Conservation (phyloP, 2,888 invertebrate genomes). For the Oscheius sp. region DNA sequence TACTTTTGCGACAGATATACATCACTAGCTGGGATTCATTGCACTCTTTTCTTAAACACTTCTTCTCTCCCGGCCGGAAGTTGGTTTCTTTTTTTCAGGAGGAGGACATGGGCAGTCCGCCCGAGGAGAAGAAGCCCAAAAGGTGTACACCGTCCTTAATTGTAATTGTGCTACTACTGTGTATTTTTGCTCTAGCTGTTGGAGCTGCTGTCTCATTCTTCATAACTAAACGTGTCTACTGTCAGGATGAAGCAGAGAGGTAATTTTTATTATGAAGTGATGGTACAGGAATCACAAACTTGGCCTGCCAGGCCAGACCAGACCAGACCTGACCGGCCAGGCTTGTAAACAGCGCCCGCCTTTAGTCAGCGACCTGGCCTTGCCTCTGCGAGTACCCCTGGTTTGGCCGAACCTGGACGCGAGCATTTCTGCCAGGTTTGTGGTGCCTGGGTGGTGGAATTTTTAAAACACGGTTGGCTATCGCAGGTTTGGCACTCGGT, state of each 20-base stretch:
- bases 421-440: too few relatives aligned
- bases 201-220: constrained; percentile 20
- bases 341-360: too few relatives aligned
- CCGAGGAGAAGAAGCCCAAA: constrained; percentile 5
- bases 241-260: not conserved
- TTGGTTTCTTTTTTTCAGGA: not conserved
- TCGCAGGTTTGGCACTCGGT: too few relatives aligned
- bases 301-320: too few relatives aligned
- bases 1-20: constrained; percentile 13
- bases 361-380: too few relatives aligned
- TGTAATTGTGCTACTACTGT: not conserved
- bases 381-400: too few relatives aligned
- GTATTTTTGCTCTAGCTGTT: constrained; percentile 1
- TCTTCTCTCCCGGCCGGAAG: constrained; percentile 7
- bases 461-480: too few relatives aligned
- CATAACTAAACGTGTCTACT: constrained; percentile 18
- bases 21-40: constrained; percentile 2
- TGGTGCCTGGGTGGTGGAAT: too few relatives aligned
- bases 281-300: too few relatives aligned
- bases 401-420: too few relatives aligned
- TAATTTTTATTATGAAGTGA: not conserved
- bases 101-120: constrained; percentile 29
- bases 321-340: too few relatives aligned
- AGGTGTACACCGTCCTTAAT: not conserved
- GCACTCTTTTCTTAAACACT: constrained; percentile 13